Evolutionary conservation across 2,113 vertebrate species (phyloP).

Genomic region (Cavia porcellus): DNA sequence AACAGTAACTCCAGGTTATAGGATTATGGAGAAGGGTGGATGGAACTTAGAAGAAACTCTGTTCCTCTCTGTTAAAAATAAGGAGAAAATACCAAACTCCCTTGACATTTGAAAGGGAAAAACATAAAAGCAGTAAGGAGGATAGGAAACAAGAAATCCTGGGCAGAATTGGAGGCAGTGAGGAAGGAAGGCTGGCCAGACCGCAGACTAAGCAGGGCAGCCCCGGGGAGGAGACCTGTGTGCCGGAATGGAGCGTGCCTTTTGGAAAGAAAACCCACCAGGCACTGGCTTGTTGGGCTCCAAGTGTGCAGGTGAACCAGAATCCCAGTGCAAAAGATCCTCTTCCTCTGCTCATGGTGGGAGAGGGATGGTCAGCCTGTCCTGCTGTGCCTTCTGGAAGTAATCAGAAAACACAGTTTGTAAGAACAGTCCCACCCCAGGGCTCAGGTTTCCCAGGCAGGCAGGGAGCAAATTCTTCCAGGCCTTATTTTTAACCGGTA

Average conservation of each 20-base stretch:
- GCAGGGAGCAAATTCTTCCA: conserved; percentile 39
- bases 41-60: conserved; percentile 33
- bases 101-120: neutral
- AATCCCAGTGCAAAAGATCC: neutral
- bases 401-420: conserved; percentile 69
- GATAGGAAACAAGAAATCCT: neutral
- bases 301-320: neutral
- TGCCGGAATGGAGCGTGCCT: rapidly evolving
- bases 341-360: neutral
- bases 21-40: neutral
- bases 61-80: neutral
- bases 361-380: neutral
- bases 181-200: neutral
- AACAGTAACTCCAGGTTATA: conserved; percentile 46
- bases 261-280: rapidly evolving
- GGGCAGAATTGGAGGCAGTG: neutral
- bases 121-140: neutral
- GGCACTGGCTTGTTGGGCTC: neutral
- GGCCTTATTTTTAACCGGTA: conserved; percentile 76
- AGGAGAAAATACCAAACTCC: neutral
- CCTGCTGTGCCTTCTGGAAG: conserved; percentile 66
- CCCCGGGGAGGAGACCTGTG: neutral
- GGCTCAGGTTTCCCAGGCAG: conserved; percentile 68
- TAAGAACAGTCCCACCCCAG: conserved; percentile 20
- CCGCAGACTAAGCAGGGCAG: neutral